A percentile compares a stretch with the other conserved stretches of the same genome.
These are phyloP conservation scores for Cyrtorhinus lividipennis DNA, from an alignment of 1,140 invertebrate species.

Conservation along the genomic window DNA sequence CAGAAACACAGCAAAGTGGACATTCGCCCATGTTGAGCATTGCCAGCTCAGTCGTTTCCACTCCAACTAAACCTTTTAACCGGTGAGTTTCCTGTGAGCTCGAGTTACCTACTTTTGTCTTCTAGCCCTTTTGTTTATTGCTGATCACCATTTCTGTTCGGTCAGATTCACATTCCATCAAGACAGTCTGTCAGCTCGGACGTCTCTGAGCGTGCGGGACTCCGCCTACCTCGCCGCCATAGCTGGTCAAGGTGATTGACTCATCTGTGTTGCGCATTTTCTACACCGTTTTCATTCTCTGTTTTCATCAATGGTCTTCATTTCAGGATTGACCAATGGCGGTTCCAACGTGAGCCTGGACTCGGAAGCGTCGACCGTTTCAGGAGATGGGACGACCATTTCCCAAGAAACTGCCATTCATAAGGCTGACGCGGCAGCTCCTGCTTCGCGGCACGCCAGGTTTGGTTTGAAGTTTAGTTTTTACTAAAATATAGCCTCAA, in stretches of 20 bases:
- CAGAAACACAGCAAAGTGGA: conserved; percentile 22
- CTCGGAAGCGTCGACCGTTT: conserved; percentile 33
- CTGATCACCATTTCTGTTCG: background rate
- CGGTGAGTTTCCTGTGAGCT: conserved; percentile 31
- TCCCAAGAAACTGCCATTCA: conserved; percentile 48
- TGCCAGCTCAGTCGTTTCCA: conserved; percentile 27
- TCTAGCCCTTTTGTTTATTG: conserved; percentile 4
- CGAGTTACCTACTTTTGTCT: conserved; percentile 12
- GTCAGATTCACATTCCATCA: conserved; percentile 24
- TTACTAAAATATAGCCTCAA: too few species aligned
- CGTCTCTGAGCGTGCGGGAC: conserved; percentile 47
- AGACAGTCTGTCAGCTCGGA: conserved; percentile 28
- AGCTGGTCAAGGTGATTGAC: conserved; percentile 46
- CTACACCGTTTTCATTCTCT: background rate
- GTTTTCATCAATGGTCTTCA: conserved; percentile 9
- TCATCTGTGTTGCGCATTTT: too few species aligned
- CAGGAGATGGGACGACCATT: conserved; percentile 39
- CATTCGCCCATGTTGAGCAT: conserved; percentile 17
- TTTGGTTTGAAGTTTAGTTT: too few species aligned
- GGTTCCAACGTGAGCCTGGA: conserved; percentile 28
- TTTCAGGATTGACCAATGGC: conserved; percentile 30
- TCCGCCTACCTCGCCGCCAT: conserved; percentile 62
- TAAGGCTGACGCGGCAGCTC: conserved; percentile 22
- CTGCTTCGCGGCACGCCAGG: conserved; percentile 24
- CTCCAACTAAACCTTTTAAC: conserved; percentile 34